These are phyloP conservation scores for Ivindomyrus marchei DNA, from an alignment of 2,113 vertebrate species.

Conservation along the genomic window DNA sequence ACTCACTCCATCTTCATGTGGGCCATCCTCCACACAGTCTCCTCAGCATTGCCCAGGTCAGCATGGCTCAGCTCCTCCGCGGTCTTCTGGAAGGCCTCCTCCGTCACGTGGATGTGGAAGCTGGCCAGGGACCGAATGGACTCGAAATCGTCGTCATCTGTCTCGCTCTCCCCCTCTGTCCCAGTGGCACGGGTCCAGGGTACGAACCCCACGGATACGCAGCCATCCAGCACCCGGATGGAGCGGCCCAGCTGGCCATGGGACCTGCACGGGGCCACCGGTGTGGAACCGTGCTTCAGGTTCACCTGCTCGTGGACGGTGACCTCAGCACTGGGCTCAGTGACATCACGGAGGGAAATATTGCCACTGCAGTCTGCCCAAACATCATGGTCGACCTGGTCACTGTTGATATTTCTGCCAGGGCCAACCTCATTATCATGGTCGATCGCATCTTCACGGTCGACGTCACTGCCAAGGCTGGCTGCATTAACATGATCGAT, in stretches of 20 bases:
- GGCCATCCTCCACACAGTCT: constrained; percentile 47
- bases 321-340: background rate
- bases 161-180: constrained; percentile 3
- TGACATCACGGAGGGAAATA: background rate
- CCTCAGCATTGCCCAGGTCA: constrained; percentile 31
- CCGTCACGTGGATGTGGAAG: constrained; percentile 33
- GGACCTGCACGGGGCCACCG: background rate
- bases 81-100: constrained; percentile 40
- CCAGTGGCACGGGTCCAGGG: background rate
- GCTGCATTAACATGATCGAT: background rate
- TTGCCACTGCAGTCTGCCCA: background rate
- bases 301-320: background rate
- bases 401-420: constrained; percentile 16
- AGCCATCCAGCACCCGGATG: constrained; percentile 39
- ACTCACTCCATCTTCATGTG: constrained; percentile 52
- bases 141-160: constrained; percentile 25
- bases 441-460: background rate
- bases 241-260: background rate
- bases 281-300: background rate
- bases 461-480: background rate
- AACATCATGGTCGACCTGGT: constrained; percentile 12
- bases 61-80: constrained; percentile 43
- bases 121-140: constrained; percentile 41
- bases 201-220: constrained; percentile 23
- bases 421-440: background rate